These are phyloP conservation scores for Phenganax subtilis DNA, from an alignment of 92 coral and sea anemone genomes.

Conservation along the genomic window DNA sequence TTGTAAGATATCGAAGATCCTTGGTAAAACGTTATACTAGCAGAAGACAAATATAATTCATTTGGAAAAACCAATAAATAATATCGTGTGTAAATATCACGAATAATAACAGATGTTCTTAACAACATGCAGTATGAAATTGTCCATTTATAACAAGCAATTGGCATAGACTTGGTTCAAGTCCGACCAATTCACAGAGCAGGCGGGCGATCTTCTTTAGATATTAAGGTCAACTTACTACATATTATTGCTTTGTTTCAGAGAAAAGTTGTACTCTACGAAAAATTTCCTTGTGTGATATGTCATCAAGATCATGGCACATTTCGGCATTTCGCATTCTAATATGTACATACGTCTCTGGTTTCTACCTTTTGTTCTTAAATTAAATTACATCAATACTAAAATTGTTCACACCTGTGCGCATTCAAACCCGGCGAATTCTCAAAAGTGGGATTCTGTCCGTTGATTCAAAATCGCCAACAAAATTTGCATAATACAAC, in stretches of 20 bases:
- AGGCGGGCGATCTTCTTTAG: too few species aligned
- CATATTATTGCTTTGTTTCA: not conserved
- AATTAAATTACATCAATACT: not conserved
- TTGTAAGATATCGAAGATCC: too few species aligned
- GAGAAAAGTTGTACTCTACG: not conserved
- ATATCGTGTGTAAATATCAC: too few species aligned
- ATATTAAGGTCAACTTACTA: too few species aligned
- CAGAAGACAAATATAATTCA: too few species aligned
- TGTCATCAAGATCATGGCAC: not conserved
- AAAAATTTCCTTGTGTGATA: not conserved
- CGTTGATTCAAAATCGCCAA: not conserved
- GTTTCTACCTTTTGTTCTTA: not conserved
- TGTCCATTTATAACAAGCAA: not conserved
- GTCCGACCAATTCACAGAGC: too few species aligned
- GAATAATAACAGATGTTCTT: too few species aligned
- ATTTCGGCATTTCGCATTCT: not conserved
- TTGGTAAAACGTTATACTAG: too few species aligned
- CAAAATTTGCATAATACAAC: not conserved
- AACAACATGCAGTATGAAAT: not conserved
- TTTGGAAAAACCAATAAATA: too few species aligned
- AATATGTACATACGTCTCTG: not conserved
- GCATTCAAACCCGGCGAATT: slow-evolving; percentile 7
- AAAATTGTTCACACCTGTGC: not conserved
- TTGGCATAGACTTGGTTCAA: not conserved
- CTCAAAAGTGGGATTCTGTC: slow-evolving; percentile 21